Evolutionary conservation across 2,797 vertebrate genomes (phyloP), one percentile per base, ranked within the genome.

Genomic region (Chaetophractus vellerosus): DNA sequence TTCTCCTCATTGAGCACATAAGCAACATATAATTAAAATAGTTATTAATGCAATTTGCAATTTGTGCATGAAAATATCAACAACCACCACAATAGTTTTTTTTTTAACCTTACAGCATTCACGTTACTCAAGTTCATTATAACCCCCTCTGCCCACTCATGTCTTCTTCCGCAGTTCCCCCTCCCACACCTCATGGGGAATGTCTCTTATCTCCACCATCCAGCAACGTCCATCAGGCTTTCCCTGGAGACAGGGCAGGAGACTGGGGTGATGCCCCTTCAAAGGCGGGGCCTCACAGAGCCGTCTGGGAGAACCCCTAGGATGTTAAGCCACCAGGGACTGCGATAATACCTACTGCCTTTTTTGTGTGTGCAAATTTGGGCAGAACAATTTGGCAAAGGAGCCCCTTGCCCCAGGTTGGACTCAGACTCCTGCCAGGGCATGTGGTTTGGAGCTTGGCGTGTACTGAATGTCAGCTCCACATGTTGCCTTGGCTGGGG

Each of bases 151-250:
- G 18, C 21, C 8, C 28, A 21, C 38, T 31, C 69, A 24, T 9
- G 16, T 16, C 21, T 11, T 5, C 26, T 14, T 28, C 59, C 5
- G 8, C 31, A 82, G 21, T 38, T 6, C 28, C 23, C 52, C 31
- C 8, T 31, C 18, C 24, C 38, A 2, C 19, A 3, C 28, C 23
- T 28, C 18, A 0, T 0, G 1, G 15, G 33, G 19, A 9, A 59
- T 2, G 6, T 15, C 23, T 4, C 19, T 16, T 11, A n/a, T 9
- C 50, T 8, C 4, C 24, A 48, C 36, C 18, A 1, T 50, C 7
- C 26, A 4, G 26, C 10, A 23, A 41, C 3, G 15, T 38, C n/a
- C 24, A 45, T 14, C 50, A 33, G 10, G 11, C 16, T 64, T 90
- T 28, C 55, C 45, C 18, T 4, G 10, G 10, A 50, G 9, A 31